Conservation (phyloP, 2,797 vertebrate species). For the Neomorphus geoffroyi region DNA sequence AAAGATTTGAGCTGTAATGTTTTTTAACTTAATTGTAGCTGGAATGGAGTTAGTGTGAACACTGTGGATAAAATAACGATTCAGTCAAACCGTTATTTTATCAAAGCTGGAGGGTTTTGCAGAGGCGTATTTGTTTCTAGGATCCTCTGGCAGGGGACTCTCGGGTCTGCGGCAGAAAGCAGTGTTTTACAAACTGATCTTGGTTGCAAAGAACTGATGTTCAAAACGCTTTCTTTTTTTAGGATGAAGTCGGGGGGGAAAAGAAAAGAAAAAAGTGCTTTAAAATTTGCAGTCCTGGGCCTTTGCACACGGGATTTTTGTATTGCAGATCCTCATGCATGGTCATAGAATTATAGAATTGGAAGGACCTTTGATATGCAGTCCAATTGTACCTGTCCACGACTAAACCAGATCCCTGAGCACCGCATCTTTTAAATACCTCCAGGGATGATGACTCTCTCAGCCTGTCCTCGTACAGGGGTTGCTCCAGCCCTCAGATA, state of each 20-base stretch:
- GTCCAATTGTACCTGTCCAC: too few species aligned
- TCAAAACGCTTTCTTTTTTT: not conserved
- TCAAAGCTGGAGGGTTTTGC: constrained; percentile 29
- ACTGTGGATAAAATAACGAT: constrained; percentile 26
- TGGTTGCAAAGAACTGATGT: not conserved
- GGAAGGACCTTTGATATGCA: too few species aligned
- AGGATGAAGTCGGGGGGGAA: not conserved
- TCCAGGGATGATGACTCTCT: too few species aligned
- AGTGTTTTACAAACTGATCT: not conserved
- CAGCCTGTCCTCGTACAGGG: too few species aligned
- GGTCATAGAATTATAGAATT: too few species aligned
- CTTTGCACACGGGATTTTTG: not conserved
- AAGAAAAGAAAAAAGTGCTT: not conserved
- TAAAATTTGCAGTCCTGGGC: not conserved
- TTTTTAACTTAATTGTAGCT: constrained; percentile 32
- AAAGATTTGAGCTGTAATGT: not conserved
- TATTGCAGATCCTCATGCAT: not conserved
- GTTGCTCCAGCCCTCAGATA: too few species aligned
- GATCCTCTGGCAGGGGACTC: not conserved
- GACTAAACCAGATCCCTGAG: too few species aligned
- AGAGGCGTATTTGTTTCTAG: constrained; percentile 27
- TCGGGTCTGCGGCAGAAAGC: constrained; percentile 10
- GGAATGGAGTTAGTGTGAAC: not conserved
- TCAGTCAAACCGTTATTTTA: constrained; percentile 25
- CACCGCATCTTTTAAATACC: too few species aligned